These are phyloP conservation scores for Pituophis catenifer DNA, from an alignment of 2,113 vertebrate species.

Conservation along the genomic window DNA sequence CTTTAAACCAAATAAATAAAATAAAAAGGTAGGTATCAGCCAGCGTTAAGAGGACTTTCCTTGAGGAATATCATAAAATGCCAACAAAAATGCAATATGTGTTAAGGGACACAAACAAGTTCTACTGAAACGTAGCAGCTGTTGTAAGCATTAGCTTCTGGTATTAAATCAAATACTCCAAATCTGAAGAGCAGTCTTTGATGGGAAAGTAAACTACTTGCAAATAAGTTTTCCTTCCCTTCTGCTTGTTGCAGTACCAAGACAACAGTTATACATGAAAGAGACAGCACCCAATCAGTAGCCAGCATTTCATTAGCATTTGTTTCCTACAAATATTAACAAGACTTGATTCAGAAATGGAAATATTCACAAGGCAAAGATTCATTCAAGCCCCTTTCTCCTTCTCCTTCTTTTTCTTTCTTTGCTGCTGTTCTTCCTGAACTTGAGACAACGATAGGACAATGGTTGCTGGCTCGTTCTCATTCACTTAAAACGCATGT, in stretches of 20 bases:
- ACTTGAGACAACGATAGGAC: slow-evolving; percentile 26
- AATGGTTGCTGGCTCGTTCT: neutral
- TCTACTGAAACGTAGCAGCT: slow-evolving; percentile 33
- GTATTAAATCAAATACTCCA: slow-evolving; percentile 41
- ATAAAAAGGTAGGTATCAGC: slow-evolving; percentile 48
- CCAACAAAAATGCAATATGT: neutral
- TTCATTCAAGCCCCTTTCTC: neutral
- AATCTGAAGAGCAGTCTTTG: slow-evolving; percentile 57
- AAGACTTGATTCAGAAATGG: slow-evolving; percentile 47
- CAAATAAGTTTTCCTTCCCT: slow-evolving; percentile 45
- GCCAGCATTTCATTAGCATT: slow-evolving; percentile 74
- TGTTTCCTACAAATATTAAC: slow-evolving; percentile 75
- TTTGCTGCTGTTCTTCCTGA: neutral
- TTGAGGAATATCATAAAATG: neutral
- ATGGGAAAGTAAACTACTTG: slow-evolving; percentile 66
- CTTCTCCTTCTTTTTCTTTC: neutral
- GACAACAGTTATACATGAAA: slow-evolving; percentile 65
- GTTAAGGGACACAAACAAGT: slow-evolving; percentile 7
- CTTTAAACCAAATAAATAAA: slow-evolving; percentile 6
- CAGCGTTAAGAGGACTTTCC: slow-evolving; percentile 33
- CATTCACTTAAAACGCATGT: neutral
- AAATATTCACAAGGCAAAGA: slow-evolving; percentile 43
- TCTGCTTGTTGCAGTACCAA: slow-evolving; percentile 43
- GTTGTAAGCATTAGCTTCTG: slow-evolving; percentile 39
- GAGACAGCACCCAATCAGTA: slow-evolving; percentile 71